Evolutionary conservation across 2,113 vertebrate genomes (phyloP).

Genomic region (Clarias macrocephalus): DNA sequence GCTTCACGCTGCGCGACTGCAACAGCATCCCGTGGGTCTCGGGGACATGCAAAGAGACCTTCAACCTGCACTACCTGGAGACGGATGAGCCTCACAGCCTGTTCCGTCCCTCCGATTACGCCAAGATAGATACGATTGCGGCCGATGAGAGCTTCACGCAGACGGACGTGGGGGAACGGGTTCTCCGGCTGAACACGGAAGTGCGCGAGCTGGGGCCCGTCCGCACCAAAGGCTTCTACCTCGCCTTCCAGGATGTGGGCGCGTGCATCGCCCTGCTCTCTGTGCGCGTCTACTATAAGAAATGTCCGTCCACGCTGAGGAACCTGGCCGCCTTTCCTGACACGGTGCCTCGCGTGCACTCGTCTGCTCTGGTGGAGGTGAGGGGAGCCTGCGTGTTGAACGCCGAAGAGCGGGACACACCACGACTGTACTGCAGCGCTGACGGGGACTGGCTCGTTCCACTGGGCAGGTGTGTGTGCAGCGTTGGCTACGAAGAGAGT

Average conservation of each 20-base stretch:
- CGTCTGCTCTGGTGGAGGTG: constrained; percentile 95
- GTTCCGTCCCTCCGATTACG: constrained; percentile 85
- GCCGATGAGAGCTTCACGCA: constrained; percentile 99
- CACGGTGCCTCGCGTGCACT: constrained; percentile 91
- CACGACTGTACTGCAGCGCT: constrained; percentile 93
- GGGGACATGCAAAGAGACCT: constrained; percentile 97
- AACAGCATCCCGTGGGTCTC: constrained; percentile 98
- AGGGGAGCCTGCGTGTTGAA: constrained; percentile 91
- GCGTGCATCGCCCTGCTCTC: constrained; percentile 96
- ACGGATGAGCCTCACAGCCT: constrained; percentile 81
- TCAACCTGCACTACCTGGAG: constrained; percentile 96
- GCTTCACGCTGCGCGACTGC: constrained; percentile 96
- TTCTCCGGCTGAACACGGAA: constrained; percentile 95
- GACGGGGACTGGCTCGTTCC: constrained; percentile 99
- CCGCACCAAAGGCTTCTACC: constrained; percentile 89
- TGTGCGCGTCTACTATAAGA: constrained; percentile 94
- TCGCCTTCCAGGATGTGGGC: constrained; percentile 96
- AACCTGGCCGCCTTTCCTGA: constrained; percentile 93
- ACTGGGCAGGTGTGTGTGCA: constrained; percentile 92
- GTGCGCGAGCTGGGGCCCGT: constrained; percentile 94
- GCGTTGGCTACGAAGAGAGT: constrained; percentile 87
- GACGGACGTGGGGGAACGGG: constrained; percentile 95
- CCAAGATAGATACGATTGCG: constrained; percentile 96
- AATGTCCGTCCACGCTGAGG: constrained; percentile 89
- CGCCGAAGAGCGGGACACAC: constrained; percentile 91